Base-by-base conservation (phyloP, 2,888 invertebrate species). In the Drosophila flavopinicola region DNA sequence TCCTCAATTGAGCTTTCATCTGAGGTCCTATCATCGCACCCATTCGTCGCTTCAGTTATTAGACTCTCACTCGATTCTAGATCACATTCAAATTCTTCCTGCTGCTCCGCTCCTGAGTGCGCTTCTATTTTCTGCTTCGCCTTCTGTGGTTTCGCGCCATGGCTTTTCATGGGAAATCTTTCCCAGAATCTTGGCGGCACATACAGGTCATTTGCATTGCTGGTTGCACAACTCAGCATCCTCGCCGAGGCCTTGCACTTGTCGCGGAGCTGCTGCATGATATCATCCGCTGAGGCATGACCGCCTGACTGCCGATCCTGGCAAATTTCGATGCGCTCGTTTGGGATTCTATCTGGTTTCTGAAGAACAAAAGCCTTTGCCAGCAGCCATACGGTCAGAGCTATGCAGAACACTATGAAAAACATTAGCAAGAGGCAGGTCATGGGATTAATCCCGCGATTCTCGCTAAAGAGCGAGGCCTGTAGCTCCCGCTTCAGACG, bases 361-460 rank as follows among this genome's bases (percentile, higher is more conserved):
- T 32, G 44, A 1, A 75, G 10, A 9, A 71, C 35, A 44, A 72
- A 72, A 0, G 71, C 71, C n/a, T 30, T 75, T n/a, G 51, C 52
- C 37, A 72, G 17, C 6, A 75, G 54, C 44, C 54, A 75, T 1
- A 54, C 2, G 1, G n/a, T 56, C 0, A 69, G 3, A 2, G 10
- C 0, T 11, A 74, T 13, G 25, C 32, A 38, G 0, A 78, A 48
- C 3, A 67, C 7, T 7, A 78, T 15, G 7, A 66, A 52, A 3
- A 54, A 17, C 0, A 64, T 5, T 6, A 82, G 35, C 17, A 82
- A 6, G 2, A 57, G 5, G 2, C 51, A 42, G 9, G 49, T 23
- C 32, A 30, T 20, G 2, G 57, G 47, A 1, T 38, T 58, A 2
- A 33, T 1, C 0, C 20, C 52, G 0, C 33, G 35, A 0, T 52